Evolutionary conservation across 2,888 invertebrate species (phyloP), one percentile per base, ranked within the genome.

Genomic region (Muscina levida): DNA sequence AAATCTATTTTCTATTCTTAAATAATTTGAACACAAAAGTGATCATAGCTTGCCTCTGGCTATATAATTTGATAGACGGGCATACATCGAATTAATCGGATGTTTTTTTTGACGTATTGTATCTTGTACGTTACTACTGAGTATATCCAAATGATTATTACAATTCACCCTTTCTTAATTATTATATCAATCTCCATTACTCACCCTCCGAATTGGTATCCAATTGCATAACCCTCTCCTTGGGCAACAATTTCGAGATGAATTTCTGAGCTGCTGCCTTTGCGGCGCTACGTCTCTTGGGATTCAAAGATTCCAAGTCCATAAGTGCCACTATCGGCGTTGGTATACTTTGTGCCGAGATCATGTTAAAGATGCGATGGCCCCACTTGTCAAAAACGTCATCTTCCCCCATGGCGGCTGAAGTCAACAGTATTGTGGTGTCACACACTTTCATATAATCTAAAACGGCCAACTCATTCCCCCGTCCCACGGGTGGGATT

Each of bases 361-460:
- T 92, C 85, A 95, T 92, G 17, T 94, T 93, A 22, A 98, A 91
- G 19, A 97, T 93, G 85, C 94, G 93, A 84, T 95, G 94, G 0
- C 97, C 97, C 93, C 94, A 95, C 79, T 93, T 93, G 88, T 97
- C 97, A 53, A 97, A 92, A 1, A 95, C 92, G 82, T 95, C 94
- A 83, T 94, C 93, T 71, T 93, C 91, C 10, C 92, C 92, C 83
- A 89, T 88, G 77, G 90, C 89, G 0, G 95, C 94, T 0, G 96
- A 95, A 53, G 96, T 92, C 8, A 98, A 89, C 87, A 97, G 94
- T 2, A 98, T 87, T 1, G 96, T 93, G 1, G 96, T 95, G 87
- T 98, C 97, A 24, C 97, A 95, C 5, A 97, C 94, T 92, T 97
- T 97, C 0, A 95, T 91, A n/a, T 94, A 92, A 91, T 97, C 97